A percentile compares a stretch with the other conserved stretches of the same genome.
phyloP scores from a whole-genome alignment of 2,888 invertebrate species.

The Ormyrus pomaceus region DNA sequence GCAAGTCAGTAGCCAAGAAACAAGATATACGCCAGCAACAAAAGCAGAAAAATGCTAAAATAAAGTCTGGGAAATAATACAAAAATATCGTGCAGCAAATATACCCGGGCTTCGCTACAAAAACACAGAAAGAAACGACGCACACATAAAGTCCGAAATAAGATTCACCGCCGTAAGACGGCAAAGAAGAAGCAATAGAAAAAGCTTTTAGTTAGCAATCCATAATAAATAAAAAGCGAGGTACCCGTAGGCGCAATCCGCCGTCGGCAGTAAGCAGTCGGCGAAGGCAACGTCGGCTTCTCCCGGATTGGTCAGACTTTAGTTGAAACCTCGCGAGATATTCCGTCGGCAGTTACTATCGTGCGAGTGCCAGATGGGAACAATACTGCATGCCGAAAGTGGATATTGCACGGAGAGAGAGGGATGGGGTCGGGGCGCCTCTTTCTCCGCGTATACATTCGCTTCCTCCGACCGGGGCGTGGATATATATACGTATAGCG shows the following conservation, averaged over 20 bases:
- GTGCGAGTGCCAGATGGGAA: constrained; percentile 61
- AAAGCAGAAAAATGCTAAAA: not conserved
- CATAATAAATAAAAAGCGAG: not conserved
- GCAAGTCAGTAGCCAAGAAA: not conserved
- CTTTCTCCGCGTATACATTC: not conserved
- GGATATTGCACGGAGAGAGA: constrained; percentile 54
- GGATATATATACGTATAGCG: not conserved
- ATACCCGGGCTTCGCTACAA: not conserved
- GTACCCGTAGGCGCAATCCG: not conserved
- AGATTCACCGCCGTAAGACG: not conserved
- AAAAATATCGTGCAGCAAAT: constrained; percentile 24
- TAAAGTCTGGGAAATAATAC: constrained; percentile 8
- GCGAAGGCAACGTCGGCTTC: not conserved
- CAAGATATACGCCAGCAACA: not conserved
- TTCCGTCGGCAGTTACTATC: constrained; percentile 59
- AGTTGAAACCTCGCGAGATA: constrained; percentile 59
- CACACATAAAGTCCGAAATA: constrained; percentile 22
- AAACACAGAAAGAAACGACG: not conserved
- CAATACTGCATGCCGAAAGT: constrained; percentile 60
- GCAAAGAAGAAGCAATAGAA: not conserved
- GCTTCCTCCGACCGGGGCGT: not conserved
- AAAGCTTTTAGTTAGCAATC: constrained; percentile 34
- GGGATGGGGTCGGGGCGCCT: not conserved
- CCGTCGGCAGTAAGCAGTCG: not conserved
- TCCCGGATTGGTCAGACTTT: constrained; percentile 59